Percentiles rank a stretch among this genome's conserved stretches.
Conservation (phyloP, 2,797 vertebrate species). For the Varecia variegata region DNA sequence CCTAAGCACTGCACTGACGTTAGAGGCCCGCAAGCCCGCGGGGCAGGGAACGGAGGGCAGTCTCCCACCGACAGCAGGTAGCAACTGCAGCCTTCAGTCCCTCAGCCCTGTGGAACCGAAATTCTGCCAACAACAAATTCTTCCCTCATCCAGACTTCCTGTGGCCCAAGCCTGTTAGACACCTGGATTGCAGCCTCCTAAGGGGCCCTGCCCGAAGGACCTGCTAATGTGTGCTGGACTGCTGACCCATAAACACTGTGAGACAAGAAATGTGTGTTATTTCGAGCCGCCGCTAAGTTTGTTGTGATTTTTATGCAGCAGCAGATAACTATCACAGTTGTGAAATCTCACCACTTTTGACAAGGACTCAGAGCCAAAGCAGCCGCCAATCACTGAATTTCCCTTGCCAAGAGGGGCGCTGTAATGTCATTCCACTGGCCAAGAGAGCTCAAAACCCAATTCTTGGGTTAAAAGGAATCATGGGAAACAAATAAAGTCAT, state of each 20-base stretch:
- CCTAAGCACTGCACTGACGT: neutral
- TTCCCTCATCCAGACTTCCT: neutral
- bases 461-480: neutral
- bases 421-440: neutral
- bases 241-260: neutral
- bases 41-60: neutral
- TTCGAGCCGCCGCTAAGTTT: rapidly evolving
- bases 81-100: neutral
- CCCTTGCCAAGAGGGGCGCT: neutral
- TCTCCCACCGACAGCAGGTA: neutral
- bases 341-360: constrained; percentile 1
- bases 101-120: neutral
- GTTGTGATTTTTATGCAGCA: neutral
- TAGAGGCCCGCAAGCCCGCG: neutral
- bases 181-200: neutral
- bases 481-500: neutral
- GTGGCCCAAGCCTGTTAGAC: neutral
- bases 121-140: neutral
- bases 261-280: neutral
- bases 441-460: neutral
- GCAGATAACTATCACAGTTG: neutral
- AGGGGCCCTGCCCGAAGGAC: neutral
- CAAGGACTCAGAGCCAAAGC: neutral
- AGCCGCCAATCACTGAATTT: neutral
- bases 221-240: neutral